Conservation (phyloP, 2,888 invertebrate genomes). For the Gastrophysa polygoni region DNA sequence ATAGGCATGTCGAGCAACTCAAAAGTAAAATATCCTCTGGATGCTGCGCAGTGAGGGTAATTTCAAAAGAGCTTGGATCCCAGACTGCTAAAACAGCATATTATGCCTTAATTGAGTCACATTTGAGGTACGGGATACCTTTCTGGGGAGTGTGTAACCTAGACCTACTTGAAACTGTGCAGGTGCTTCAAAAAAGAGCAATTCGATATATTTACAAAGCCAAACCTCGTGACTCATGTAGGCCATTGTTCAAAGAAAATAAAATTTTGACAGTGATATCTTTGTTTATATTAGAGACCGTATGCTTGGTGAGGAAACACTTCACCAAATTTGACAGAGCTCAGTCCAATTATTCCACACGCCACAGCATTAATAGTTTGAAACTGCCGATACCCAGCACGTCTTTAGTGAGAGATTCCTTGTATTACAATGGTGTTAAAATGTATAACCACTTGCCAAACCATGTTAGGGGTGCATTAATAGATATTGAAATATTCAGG, state of each 20-base stretch:
- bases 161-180: no score
- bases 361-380: not conserved
- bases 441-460: not conserved
- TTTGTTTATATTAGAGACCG: no score
- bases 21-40: slow-evolving; percentile 16
- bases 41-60: slow-evolving; percentile 10
- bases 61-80: slow-evolving; percentile 2
- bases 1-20: slow-evolving; percentile 3
- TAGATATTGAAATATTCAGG: not conserved
- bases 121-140: slow-evolving; percentile 2
- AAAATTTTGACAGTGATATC: no score
- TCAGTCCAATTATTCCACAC: not conserved
- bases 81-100: slow-evolving; percentile 1
- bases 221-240: no score
- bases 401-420: not conserved
- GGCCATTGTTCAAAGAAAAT: no score
- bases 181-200: no score
- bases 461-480: not conserved
- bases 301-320: not conserved
- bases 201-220: no score
- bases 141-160: slow-evolving; percentile 3
- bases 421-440: not conserved
- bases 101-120: not conserved
- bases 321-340: not conserved
- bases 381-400: not conserved